Evolutionary conservation across 2,888 invertebrate species (phyloP).

Genomic region (Seladonia tumulorum): DNA sequence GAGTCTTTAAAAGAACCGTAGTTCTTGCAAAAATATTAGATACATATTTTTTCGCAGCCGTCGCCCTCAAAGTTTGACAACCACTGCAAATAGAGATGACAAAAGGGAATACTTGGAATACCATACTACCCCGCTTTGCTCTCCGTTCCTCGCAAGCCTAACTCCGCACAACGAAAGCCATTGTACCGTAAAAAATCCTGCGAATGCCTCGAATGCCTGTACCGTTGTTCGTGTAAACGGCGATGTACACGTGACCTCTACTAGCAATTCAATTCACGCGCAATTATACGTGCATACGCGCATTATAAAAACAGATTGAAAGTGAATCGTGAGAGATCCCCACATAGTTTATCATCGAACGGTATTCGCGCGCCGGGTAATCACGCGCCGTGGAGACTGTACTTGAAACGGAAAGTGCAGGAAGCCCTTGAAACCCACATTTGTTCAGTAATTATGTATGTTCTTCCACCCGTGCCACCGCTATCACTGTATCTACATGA

Average conservation of each 20-base stretch:
- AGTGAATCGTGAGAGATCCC: slow-evolving; percentile 42
- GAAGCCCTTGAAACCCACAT: slow-evolving; percentile 15
- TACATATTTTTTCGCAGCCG: background rate
- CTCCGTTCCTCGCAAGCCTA: background rate
- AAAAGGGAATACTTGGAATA: background rate
- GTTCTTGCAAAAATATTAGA: background rate
- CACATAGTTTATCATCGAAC: slow-evolving; percentile 1
- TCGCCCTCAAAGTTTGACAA: background rate
- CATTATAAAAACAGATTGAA: slow-evolving; percentile 40
- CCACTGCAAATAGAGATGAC: background rate
- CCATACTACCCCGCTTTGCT: background rate
- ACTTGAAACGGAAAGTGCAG: slow-evolving; percentile 42
- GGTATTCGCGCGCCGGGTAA: slow-evolving; percentile 1
- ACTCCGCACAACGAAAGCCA: background rate
- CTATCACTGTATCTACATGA: background rate
- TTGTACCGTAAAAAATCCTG: background rate
- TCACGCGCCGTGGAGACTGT: slow-evolving; percentile 24
- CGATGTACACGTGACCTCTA: background rate
- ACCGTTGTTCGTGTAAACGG: background rate
- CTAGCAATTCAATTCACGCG: background rate
- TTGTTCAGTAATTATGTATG: slow-evolving; percentile 4
- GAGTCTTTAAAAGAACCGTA: no score
- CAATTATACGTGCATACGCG: background rate
- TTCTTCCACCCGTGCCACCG: background rate
- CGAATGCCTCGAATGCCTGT: background rate